phyloP scores from a whole-genome alignment of 2,888 invertebrate genomes.

The Zaprionus obscuricornis region DNA sequence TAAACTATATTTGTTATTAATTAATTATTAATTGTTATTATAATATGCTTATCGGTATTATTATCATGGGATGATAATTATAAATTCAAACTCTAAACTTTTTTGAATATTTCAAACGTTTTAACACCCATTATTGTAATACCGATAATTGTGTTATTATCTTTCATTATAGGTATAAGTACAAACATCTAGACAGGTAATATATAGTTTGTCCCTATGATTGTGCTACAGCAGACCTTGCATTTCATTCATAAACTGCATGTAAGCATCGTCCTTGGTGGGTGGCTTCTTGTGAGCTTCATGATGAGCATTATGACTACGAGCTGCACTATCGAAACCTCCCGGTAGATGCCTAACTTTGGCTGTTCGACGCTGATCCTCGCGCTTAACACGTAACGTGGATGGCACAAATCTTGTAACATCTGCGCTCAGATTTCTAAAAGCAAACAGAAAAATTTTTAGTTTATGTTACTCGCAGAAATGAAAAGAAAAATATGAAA shows the following conservation, averaged over 20 bases:
- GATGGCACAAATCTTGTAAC: conserved; percentile 98
- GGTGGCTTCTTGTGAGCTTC: conserved; percentile 83
- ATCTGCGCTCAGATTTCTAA: conserved; percentile 92
- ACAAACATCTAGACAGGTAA: conserved; percentile 4
- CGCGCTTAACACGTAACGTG: conserved; percentile 94
- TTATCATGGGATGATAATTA: too few species aligned
- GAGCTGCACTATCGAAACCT: conserved; percentile 81
- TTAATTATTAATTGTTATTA: too few species aligned
- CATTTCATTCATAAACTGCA: conserved; percentile 99
- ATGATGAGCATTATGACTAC: conserved; percentile 52
- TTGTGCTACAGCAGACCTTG: conserved; percentile 92
- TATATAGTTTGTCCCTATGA: neutral
- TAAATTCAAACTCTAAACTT: too few species aligned
- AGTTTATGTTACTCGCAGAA: too few species aligned
- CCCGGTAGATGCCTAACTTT: conserved; percentile 84
- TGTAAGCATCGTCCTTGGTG: conserved; percentile 98
- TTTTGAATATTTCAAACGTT: too few species aligned
- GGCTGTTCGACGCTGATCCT: conserved; percentile 87
- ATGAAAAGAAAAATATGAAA: neutral
- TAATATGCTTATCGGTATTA: too few species aligned
- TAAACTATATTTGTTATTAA: too few species aligned
- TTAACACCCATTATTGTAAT: too few species aligned
- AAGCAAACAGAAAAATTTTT: neutral
- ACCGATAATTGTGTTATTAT: too few species aligned
- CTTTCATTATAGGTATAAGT: too few species aligned